These are phyloP conservation scores for Mus musculus DNA, from an alignment of 2,113 vertebrate species.

Conservation along the genomic window GRCm39 chr17:11118001-11118500, in stretches of 20 bases:
- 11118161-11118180: too few relatives aligned
- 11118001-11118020: slow-evolving; percentile 92
- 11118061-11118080: slow-evolving; percentile 70
- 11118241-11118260: slow-evolving; percentile 82
- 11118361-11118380: neutral
- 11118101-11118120: neutral
- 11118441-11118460: neutral
- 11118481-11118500: neutral
- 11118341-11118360: neutral
- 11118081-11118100: neutral
- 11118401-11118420: neutral
- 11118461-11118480: neutral
- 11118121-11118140: too few relatives aligned
- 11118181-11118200: neutral
- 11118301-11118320: neutral
- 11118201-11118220: slow-evolving; percentile 38
- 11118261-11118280: too few relatives aligned
- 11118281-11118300: neutral
- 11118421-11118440: neutral
- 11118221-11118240: slow-evolving; percentile 77
- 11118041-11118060: slow-evolving; percentile 88
- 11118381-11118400: too few relatives aligned
- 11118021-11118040: slow-evolving; percentile 88
- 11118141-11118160: neutral
- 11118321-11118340: neutral